These are phyloP conservation scores for Callimorpha dominula DNA, from an alignment of 2,888 invertebrate species.

Conservation along the genomic window DNA sequence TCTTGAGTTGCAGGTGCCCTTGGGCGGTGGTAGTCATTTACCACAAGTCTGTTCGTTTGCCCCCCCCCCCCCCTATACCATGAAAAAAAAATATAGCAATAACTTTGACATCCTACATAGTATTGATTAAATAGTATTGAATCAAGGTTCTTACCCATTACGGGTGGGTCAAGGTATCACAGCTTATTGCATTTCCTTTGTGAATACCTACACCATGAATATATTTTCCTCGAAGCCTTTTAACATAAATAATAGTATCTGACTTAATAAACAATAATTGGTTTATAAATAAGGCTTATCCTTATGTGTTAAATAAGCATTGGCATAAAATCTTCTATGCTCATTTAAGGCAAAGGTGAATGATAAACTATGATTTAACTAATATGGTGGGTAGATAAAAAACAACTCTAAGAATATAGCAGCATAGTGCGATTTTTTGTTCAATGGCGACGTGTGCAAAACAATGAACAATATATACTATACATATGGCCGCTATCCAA, in stretches of 20 bases:
- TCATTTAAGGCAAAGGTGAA: constrained; percentile 18
- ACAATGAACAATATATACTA: background rate
- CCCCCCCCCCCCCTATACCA: no score
- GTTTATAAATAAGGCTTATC: constrained; percentile 31
- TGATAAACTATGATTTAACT: constrained; percentile 11
- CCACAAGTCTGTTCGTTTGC: no score
- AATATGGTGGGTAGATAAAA: constrained; percentile 16
- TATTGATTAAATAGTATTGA: constrained; percentile 29
- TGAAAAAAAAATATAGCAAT: constrained; percentile 10
- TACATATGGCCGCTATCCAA: no score
- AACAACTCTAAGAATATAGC: constrained; percentile 35
- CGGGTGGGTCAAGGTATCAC: constrained; percentile 40
- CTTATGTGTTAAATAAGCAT: constrained; percentile 34
- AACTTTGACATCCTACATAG: constrained; percentile 36
- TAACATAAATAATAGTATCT: constrained; percentile 18
- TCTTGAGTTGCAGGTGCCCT: no score
- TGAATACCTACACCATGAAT: constrained; percentile 15
- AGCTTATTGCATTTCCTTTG: constrained; percentile 27
- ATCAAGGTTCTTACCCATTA: constrained; percentile 34
- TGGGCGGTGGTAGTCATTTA: no score
- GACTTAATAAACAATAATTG: constrained; percentile 30
- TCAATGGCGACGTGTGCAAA: constrained; percentile 22
- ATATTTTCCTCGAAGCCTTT: constrained; percentile 39
- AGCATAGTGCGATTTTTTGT: constrained; percentile 38
- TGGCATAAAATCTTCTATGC: constrained; percentile 23